Evolutionary conservation across 2,888 invertebrate genomes (phyloP).

Genomic region (Acholoe squamosa): DNA sequence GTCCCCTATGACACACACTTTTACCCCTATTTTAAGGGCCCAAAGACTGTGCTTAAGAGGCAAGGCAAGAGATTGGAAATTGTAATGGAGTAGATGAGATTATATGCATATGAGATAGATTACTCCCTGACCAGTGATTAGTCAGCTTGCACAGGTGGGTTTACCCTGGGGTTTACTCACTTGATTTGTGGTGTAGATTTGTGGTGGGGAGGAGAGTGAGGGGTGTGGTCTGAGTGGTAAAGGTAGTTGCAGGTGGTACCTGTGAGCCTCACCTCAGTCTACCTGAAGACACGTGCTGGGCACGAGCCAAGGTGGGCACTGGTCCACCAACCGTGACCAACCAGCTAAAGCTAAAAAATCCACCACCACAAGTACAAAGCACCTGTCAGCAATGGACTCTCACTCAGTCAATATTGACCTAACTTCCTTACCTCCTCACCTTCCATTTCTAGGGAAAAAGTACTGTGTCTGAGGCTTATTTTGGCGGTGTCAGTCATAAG

Average conservation of each 20-base stretch:
- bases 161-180: neutral
- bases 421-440: neutral
- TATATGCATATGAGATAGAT: neutral
- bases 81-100: neutral
- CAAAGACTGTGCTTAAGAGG: too few relatives aligned
- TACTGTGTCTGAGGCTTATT: neutral
- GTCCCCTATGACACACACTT: too few relatives aligned
- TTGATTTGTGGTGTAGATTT: neutral
- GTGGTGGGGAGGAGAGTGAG: neutral
- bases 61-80: neutral
- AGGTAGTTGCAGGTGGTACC: neutral
- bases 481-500: neutral
- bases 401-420: neutral
- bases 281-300: conserved; percentile 24
- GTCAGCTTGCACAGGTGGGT: conserved; percentile 9
- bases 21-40: too few relatives aligned
- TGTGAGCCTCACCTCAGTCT: neutral
- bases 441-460: neutral
- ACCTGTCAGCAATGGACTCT: neutral
- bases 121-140: neutral
- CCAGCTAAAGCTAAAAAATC: neutral
- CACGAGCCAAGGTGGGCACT: conserved; percentile 3
- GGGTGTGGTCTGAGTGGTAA: neutral
- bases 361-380: neutral
- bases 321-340: conserved; percentile 4